Evolutionary conservation across 37 sponge, comb jelly and placozoan genomes (phyloP).

Genomic region (Diacarnus erythraeanus): DNA sequence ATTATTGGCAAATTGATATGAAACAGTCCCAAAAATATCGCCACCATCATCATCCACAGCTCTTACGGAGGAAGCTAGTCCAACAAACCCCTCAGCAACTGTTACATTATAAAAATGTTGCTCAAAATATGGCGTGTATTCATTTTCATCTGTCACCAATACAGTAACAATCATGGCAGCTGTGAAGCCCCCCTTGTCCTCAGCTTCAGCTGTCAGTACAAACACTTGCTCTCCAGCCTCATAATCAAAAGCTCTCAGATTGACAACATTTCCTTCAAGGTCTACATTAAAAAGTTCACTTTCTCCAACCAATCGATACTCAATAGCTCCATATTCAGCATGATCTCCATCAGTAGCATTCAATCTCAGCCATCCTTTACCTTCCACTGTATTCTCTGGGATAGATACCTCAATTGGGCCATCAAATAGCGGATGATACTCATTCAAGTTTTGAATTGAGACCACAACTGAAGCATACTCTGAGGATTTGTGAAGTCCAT

Average conservation of each 20-base stretch:
- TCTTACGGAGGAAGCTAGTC: background rate
- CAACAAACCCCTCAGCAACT: conserved; percentile 39
- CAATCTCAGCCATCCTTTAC: conserved; percentile 29
- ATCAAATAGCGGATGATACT: conserved; percentile 30
- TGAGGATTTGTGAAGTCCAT: conserved; percentile 26
- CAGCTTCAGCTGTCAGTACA: conserved; percentile 40
- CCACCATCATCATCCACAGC: conserved; percentile 32
- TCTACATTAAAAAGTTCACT: conserved; percentile 23
- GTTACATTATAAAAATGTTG: conserved; percentile 15
- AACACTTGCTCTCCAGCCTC: conserved; percentile 16
- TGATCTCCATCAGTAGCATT: conserved; percentile 22
- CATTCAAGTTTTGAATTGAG: conserved; percentile 37
- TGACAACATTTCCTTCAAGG: conserved; percentile 22
- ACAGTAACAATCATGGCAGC: conserved; percentile 28
- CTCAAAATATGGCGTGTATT: conserved; percentile 39
- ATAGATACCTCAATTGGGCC: conserved; percentile 8
- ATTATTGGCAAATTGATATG: background rate
- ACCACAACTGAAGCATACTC: conserved; percentile 35
- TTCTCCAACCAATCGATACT: conserved; percentile 24
- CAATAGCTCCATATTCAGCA: conserved; percentile 29
- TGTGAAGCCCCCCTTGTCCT: conserved; percentile 44
- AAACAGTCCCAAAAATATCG: conserved; percentile 5
- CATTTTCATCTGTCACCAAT: conserved; percentile 43
- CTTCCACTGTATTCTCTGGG: conserved; percentile 47
- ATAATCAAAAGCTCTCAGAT: conserved; percentile 47